Evolutionary conservation across 2,797 vertebrate genomes (phyloP), one percentile per base, ranked within the genome.

Genomic region (Coregonus ussuriensis): DNA sequence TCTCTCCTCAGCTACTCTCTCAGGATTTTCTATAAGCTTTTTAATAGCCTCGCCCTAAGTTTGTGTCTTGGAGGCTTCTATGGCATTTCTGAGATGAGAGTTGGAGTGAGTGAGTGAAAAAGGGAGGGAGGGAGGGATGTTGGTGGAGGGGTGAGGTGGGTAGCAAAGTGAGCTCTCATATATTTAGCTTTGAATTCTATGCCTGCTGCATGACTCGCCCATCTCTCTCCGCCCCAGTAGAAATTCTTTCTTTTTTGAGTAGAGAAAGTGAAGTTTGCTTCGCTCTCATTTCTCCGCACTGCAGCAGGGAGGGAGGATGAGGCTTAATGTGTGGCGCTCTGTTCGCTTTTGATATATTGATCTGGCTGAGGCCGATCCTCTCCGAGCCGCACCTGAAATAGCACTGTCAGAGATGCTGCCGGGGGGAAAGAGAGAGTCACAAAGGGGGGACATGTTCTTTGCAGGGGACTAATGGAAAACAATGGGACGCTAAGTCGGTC

Each of bases 381-480:
- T 59, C n/a, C 5, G 18, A 76, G 77, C 83, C 33, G 82, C 80
- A 91, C 91, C 90, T 87, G 87, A 94, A 94, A 94, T 94, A 92
- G 92, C 87, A 75, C 82, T 66, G 72, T 72, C 85, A 75, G 41
- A 71, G 21, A 51, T 51, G 47, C 14, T 71, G 47, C n/a, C 85
- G 66, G 41, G 16, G 11, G 51, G 47, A 71, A 14, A 53, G 7
- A 71, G 18, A 71, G 14, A 52, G 2, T n/a, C 18, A 9, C 16
- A 51, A 14, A n/a, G 67, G 16, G 47, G 33, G 68, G 51, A 69
- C 33, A 25, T 54, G n/a, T 62, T 62, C 59, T 54, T 14, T 67
- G 9, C 69, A 25, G 6, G 62, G 69, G 29, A 35, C 18, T 72
- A 18, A 66, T 35, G 59, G 59, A 72, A 65, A 71, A 25, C 69